Conservation (phyloP, 2,797 vertebrate genomes). For the Oryzias dopingdopingensis region DNA sequence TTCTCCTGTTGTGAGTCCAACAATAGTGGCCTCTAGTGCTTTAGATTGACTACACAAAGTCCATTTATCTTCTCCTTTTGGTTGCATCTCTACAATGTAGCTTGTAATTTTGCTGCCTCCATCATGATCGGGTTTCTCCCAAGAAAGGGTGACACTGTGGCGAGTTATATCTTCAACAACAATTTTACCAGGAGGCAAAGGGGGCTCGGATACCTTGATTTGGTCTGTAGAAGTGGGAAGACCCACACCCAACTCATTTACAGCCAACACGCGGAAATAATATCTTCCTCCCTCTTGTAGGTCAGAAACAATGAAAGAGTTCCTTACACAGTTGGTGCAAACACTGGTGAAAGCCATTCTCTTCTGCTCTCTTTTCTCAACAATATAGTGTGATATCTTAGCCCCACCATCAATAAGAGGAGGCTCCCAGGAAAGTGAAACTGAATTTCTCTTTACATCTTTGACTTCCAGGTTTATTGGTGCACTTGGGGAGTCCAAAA, state of each 20-base stretch:
- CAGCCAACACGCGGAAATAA: constrained; percentile 93
- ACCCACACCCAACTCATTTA: constrained; percentile 93
- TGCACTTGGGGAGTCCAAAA: constrained; percentile 95
- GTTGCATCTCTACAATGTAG: constrained; percentile 96
- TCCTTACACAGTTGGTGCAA: constrained; percentile 91
- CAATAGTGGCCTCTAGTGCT: constrained; percentile 87
- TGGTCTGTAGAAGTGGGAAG: constrained; percentile 87
- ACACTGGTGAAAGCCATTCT: constrained; percentile 93
- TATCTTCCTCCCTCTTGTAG: constrained; percentile 91
- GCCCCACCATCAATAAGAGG: constrained; percentile 96
- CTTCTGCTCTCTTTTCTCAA: constrained; percentile 96
- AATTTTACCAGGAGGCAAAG: constrained; percentile 91
- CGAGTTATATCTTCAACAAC: constrained; percentile 89
- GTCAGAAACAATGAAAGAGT: constrained; percentile 87
- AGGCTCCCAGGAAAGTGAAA: constrained; percentile 91
- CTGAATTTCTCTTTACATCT: constrained; percentile 92
- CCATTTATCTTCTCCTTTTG: constrained; percentile 95
- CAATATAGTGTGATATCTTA: constrained; percentile 96
- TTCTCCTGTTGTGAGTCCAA: constrained; percentile 87
- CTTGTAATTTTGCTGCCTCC: constrained; percentile 96
- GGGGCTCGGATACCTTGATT: constrained; percentile 90
- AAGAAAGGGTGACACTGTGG: constrained; percentile 88
- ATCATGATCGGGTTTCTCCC: constrained; percentile 97
- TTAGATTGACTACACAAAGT: constrained; percentile 89
- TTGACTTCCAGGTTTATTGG: constrained; percentile 88